Base-by-base conservation (phyloP, 1,140 invertebrate species). In the Rhyzopertha dominica region DNA sequence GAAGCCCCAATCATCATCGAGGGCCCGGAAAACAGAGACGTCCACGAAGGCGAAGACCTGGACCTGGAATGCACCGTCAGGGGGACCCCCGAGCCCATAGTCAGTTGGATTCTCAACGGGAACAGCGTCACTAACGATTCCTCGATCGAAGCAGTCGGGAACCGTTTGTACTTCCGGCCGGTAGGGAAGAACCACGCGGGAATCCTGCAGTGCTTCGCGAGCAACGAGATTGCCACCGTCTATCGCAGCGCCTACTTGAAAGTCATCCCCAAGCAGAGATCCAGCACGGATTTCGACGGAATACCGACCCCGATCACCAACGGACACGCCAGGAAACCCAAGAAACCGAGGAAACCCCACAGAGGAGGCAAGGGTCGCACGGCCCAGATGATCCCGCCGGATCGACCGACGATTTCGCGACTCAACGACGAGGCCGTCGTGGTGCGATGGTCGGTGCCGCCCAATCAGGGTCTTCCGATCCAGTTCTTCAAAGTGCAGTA, bases 401-500 rank as follows among this genome's bases (percentile, higher is more conserved):
- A 82, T 3, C 79, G 79, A 28, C 93, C 93, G 0, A 86, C 85
- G 57, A 80, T 96, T 3, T 89, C 85, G 0, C 75, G 90, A 7
- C 63, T 95, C 14, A 84, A 87, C 0, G 88, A 94, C 56, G 77
- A 86, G n/a, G 90, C 90, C 1, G 91, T 95, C 0, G 92, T 95
- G 84, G 81, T 96, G 0, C 76, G 86, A 18, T 97, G 94, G 94
- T 77, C 78, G 1, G 85, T 90, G 4, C 82, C 86, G 0, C 71
- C 78, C 9, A 87, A 90, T 54, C 74, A 74, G n/a, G 89, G 71
- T 78, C 65, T 95, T 10, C 74, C 82, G 0, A 92, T 97, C 48
- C 73, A 76, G 46, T 94, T 95, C 63, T 96, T 94, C 64, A 93
- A 94, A 72, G 87, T 94, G 2, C 88, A 92, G 58, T 90, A 88